phyloP scores from a whole-genome alignment of 2,113 vertebrate genomes.

The Indicator maculatus region DNA sequence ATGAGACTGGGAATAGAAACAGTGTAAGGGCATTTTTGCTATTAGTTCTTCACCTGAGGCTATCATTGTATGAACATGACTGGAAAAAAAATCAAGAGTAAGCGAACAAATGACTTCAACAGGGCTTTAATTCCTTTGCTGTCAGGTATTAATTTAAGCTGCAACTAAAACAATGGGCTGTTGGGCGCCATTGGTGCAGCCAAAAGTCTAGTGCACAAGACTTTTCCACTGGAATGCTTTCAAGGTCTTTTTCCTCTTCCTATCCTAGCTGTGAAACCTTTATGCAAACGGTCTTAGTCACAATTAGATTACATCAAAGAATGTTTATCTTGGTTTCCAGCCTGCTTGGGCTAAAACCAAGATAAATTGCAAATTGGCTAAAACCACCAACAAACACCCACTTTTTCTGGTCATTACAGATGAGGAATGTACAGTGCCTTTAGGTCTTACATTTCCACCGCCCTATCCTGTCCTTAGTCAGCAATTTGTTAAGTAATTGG shows the following conservation, averaged over 20 bases:
- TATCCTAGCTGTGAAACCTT: conserved; percentile 52
- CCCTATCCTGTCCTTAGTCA: conserved; percentile 65
- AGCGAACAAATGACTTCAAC: conserved; percentile 14
- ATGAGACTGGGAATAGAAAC: not conserved
- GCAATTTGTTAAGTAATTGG: conserved; percentile 70
- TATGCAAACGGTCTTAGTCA: conserved; percentile 68
- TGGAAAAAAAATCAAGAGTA: conserved; percentile 9
- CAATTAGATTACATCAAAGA: conserved; percentile 71
- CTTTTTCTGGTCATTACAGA: conserved; percentile 43
- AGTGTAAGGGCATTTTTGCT: conserved; percentile 10
- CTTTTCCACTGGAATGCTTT: conserved; percentile 67
- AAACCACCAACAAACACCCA: conserved; percentile 44
- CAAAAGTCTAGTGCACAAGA: conserved; percentile 10
- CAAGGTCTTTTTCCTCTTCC: conserved; percentile 65
- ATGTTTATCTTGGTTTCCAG: conserved; percentile 78
- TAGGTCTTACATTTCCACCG: conserved; percentile 26
- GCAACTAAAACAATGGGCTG: conserved; percentile 16
- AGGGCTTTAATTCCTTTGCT: conserved; percentile 28
- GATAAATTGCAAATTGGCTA: conserved; percentile 70
- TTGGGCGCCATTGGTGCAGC: conserved; percentile 12
- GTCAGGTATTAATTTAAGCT: conserved; percentile 60
- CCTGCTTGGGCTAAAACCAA: conserved; percentile 79
- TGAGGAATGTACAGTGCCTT: conserved; percentile 28
- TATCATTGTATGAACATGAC: not conserved
- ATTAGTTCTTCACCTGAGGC: conserved; percentile 35